Percentiles rank a stretch among this genome's conserved stretches.
Conservation (phyloP, 2,113 vertebrate genomes). For the Ammodytes dubius region DNA sequence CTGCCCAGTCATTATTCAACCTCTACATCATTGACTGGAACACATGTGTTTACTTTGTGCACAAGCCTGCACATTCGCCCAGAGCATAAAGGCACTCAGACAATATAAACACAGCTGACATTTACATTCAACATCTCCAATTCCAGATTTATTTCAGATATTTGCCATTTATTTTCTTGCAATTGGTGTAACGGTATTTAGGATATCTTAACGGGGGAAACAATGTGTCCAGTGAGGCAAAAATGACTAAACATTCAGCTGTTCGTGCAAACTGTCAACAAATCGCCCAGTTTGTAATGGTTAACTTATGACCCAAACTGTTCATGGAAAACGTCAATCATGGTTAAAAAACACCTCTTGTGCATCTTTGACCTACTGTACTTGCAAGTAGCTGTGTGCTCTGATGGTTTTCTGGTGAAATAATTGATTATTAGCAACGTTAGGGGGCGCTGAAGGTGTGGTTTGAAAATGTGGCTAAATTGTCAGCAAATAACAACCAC, state of each 20-base stretch:
- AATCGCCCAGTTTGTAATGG: neutral
- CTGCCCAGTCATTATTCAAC: conserved; percentile 55
- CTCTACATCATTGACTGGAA: conserved; percentile 44
- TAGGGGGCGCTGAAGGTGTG: too few species aligned
- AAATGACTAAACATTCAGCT: neutral
- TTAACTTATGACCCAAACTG: neutral
- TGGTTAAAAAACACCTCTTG: neutral
- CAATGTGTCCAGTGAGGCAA: neutral
- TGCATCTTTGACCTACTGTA: neutral
- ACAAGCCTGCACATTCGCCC: conserved; percentile 18
- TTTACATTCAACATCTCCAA: conserved; percentile 24
- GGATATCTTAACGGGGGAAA: neutral
- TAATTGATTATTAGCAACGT: neutral
- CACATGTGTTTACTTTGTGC: conserved; percentile 6
- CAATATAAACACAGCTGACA: conserved; percentile 17
- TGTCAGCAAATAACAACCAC: too few species aligned
- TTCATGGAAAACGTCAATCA: too few species aligned
- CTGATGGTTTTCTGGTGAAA: neutral
- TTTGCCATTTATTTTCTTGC: conserved; percentile 9
- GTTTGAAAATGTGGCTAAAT: neutral
- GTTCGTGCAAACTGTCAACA: neutral
- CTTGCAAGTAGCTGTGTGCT: neutral
- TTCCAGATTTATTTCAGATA: conserved; percentile 17
- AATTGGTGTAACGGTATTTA: conserved; percentile 3
- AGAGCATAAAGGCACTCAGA: neutral